Evolutionary conservation across 2,113 vertebrate species (phyloP).

Genomic region (Halcyon senegalensis): DNA sequence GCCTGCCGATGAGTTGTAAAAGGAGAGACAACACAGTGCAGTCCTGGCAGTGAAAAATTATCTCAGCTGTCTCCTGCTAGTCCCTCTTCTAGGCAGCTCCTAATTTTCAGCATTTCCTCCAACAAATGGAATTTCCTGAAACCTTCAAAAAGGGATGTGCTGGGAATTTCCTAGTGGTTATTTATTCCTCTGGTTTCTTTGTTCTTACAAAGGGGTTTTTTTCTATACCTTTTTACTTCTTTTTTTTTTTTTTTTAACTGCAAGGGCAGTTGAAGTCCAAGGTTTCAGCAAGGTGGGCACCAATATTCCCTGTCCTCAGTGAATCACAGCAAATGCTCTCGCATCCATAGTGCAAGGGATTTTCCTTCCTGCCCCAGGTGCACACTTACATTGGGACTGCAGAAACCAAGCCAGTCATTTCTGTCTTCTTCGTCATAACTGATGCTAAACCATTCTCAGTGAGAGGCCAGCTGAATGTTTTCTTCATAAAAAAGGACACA

Average conservation of each 20-base stretch:
- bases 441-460: neutral
- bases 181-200: neutral
- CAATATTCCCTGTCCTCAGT: neutral
- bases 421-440: neutral
- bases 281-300: neutral
- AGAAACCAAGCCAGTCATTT: neutral
- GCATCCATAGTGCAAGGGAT: neutral
- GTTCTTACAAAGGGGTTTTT: neutral
- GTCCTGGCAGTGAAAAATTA: conserved; percentile 62
- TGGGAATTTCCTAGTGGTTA: neutral
- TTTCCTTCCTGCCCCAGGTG: neutral
- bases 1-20: conserved; percentile 63
- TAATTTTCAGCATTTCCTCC: conserved; percentile 1
- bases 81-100: neutral
- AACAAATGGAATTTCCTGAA: conserved; percentile 29
- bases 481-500: neutral
- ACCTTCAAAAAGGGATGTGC: neutral
- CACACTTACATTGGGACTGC: fast-evolving
- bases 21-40: conserved; percentile 48
- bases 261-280: neutral
- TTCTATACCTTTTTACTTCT: neutral
- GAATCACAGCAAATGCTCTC: neutral
- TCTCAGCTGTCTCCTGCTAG: conserved; percentile 16
- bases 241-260: neutral
- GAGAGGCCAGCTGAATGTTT: neutral